Base-by-base conservation (phyloP, 2,113 vertebrate species). In the Synchiropus splendidus region DNA sequence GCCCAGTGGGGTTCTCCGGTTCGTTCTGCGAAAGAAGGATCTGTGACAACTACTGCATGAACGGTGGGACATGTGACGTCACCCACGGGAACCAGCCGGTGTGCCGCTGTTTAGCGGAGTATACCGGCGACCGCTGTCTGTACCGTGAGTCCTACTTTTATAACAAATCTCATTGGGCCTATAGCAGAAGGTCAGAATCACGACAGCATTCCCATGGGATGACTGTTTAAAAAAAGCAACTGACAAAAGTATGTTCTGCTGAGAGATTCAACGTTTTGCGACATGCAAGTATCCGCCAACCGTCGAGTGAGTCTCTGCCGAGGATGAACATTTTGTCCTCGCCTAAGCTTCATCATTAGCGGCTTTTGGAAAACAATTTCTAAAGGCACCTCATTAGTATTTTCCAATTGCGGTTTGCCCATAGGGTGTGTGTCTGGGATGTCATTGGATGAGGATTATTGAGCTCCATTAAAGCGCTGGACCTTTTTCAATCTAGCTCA, bases 91-190 rank as follows among this genome's bases (percentile, higher is more conserved):
- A 99, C 75, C 96, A 99, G 64, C 90, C 94, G 1, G 65, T 84
- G 45, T 99, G 96, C 35, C 83, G 79, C 54, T 99, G 96, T 63
- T 83, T 85, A 61, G 69, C 87, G 1, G 92, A 97, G 36, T 94
- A 94, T 48, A 95, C 92, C 0, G 94, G 95, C 34, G 94, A 99
- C 64, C 88, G 90, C 43, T 99, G 95, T 58, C 88, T 93, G 39
- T 87, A 88, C 57, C 91, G 94, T 99, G 72, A 96, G 95, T 92
- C 18, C 15, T 32, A 17, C 42, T 16, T 1, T 12, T 12, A 9
- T 6, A 9, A 6, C 38, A 16, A 36, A 33, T 36, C 52, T 9
- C 49, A 37, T 48, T 14, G 21, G 39, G 46, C 31, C 31, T 51
- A 54, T 13, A 51, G 32, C 16, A 10, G n/a, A 27, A n/a, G 18